Evolutionary conservation across 2,888 invertebrate species (phyloP).

Genomic region (Pogonocherus hispidulus): DNA sequence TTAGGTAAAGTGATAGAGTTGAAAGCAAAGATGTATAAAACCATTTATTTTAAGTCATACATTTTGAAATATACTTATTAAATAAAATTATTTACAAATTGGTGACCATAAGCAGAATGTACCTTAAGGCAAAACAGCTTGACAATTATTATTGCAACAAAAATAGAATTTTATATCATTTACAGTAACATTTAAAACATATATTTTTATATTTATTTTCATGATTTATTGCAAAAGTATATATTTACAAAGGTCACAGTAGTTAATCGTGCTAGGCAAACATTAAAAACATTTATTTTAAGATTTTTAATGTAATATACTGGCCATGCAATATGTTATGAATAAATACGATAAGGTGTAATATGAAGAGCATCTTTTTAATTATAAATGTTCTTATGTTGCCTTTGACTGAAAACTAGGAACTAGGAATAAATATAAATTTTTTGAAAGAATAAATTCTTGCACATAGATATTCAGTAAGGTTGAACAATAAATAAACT

Average conservation of each 20-base stretch:
- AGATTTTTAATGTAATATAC: background rate
- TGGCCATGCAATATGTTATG: constrained; percentile 15
- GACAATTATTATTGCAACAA: constrained; percentile 8
- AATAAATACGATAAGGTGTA: background rate
- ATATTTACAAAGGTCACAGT: constrained; percentile 21
- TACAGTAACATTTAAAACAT: constrained; percentile 5
- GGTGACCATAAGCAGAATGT: constrained; percentile 28
- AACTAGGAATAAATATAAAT: background rate
- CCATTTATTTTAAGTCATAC: constrained; percentile 32
- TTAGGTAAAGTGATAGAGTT: no score
- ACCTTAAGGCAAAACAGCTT: constrained; percentile 30
- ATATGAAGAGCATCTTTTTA: background rate
- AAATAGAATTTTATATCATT: background rate
- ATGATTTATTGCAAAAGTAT: constrained; percentile 21
- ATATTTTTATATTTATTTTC: constrained; percentile 3
- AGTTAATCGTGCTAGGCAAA: background rate
- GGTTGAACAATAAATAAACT: background rate
- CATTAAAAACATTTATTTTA: constrained; percentile 6
- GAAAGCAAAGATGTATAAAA: constrained; percentile 14
- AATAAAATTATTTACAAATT: constrained; percentile 26
- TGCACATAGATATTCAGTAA: background rate
- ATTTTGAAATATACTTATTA: constrained; percentile 20
- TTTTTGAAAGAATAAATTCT: background rate
- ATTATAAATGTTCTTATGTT: constrained; percentile 9
- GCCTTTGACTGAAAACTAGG: background rate